A percentile compares a stretch with the other conserved stretches of the same genome.
These are phyloP conservation scores for Xestia c-nigrum DNA, from an alignment of 2,888 invertebrate genomes.

Conservation along the genomic window DNA sequence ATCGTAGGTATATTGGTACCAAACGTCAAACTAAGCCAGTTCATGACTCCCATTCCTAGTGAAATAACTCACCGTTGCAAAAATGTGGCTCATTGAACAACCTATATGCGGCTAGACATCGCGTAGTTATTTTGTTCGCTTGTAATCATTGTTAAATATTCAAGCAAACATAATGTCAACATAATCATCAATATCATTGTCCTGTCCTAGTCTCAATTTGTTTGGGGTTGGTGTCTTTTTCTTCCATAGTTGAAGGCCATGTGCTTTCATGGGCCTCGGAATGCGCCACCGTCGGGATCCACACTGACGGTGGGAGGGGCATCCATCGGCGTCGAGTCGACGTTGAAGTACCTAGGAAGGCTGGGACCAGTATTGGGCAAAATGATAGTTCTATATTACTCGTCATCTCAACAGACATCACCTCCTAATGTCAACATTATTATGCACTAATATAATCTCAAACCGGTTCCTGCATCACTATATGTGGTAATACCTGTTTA, in stretches of 20 bases:
- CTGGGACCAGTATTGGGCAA: no score
- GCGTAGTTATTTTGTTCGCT: not conserved
- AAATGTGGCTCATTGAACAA: not conserved
- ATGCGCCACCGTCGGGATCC: no score
- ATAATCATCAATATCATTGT: not conserved
- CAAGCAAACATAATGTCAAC: conserved; percentile 19
- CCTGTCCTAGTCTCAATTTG: no score
- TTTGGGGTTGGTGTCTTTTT: no score
- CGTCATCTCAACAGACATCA: no score
- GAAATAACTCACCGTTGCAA: not conserved
- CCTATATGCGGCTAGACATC: not conserved
- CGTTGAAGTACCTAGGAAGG: no score
- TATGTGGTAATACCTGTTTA: conserved; percentile 11
- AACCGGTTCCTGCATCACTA: conserved; percentile 50
- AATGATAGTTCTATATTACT: no score
- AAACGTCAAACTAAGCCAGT: not conserved
- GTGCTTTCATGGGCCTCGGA: no score
- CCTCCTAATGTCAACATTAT: not conserved
- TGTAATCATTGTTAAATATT: conserved; percentile 2
- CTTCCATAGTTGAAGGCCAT: no score
- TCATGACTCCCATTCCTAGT: not conserved
- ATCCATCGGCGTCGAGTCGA: no score
- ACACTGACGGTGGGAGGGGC: no score
- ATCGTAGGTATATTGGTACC: not conserved
- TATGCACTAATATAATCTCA: conserved; percentile 1